phyloP scores from a whole-genome alignment of 2,888 invertebrate species.

The Pediacus dermestoides region DNA sequence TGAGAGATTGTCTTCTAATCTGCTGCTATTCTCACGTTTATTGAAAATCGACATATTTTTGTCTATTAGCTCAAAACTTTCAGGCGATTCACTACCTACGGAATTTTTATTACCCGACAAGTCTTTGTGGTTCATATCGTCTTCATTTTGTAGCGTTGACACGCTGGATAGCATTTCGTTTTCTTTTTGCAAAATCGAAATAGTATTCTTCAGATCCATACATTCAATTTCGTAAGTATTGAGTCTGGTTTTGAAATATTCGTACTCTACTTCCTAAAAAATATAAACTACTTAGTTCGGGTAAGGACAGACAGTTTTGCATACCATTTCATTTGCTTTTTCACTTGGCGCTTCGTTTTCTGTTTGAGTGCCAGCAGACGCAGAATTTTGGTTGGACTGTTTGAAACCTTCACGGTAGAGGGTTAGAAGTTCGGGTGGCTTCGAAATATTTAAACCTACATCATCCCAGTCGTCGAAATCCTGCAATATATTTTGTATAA shows the following conservation, averaged over 20 bases:
- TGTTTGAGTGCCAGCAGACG: slow-evolving; percentile 51
- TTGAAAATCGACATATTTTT: slow-evolving; percentile 30
- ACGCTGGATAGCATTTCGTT: slow-evolving; percentile 32
- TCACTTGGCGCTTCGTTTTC: slow-evolving; percentile 42
- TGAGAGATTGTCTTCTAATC: slow-evolving; percentile 42
- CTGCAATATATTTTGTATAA: too few species aligned
- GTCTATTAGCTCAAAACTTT: slow-evolving; percentile 61
- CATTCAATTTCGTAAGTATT: slow-evolving; percentile 47
- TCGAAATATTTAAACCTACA: slow-evolving; percentile 80
- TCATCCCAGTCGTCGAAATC: slow-evolving; percentile 93
- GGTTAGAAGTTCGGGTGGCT: slow-evolving; percentile 70
- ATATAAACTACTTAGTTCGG: background rate
- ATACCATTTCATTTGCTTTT: slow-evolving; percentile 36
- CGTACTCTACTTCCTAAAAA: slow-evolving; percentile 13
- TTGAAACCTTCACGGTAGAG: slow-evolving; percentile 60
- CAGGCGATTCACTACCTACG: slow-evolving; percentile 57
- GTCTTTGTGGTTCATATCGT: slow-evolving; percentile 13
- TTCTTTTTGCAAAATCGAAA: slow-evolving; percentile 43
- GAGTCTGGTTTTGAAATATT: slow-evolving; percentile 36
- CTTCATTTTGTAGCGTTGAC: slow-evolving; percentile 9
- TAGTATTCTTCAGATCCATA: slow-evolving; percentile 45
- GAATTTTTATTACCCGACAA: slow-evolving; percentile 30
- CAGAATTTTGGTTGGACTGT: slow-evolving; percentile 50
- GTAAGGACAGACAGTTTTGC: slow-evolving; percentile 6
- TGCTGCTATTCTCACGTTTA: slow-evolving; percentile 33